Evolutionary conservation across 2,113 vertebrate species (phyloP).

Genomic region (Prolemur simus): DNA sequence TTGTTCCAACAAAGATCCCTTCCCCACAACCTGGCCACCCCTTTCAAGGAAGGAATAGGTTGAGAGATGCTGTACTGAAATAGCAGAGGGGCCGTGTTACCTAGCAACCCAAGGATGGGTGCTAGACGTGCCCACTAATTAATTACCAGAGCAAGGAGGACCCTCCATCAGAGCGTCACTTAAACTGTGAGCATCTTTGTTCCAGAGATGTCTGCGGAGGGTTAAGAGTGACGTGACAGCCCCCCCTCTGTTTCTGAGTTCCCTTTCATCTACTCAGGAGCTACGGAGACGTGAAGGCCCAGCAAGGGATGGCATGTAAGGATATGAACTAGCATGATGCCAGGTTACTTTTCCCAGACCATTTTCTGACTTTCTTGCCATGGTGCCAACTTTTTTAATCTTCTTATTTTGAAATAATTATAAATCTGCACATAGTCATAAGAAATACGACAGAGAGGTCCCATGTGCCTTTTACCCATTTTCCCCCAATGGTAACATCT

Average conservation of each 20-base stretch:
- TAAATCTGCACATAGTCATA: background rate
- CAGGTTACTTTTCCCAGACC: background rate
- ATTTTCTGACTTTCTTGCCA: background rate
- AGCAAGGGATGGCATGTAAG: background rate
- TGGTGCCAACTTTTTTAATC: background rate
- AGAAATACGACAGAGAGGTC: background rate
- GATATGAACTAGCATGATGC: background rate
- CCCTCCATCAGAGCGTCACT: background rate
- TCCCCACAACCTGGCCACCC: constrained; percentile 25
- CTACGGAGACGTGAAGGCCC: background rate
- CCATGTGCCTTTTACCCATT: background rate
- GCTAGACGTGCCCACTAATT: background rate
- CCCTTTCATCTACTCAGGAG: background rate
- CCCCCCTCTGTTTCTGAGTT: background rate
- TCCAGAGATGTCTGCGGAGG: background rate
- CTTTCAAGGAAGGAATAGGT: constrained; percentile 30
- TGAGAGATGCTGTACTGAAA: background rate
- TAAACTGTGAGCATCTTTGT: background rate
- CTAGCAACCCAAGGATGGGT: background rate
- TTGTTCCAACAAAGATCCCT: constrained; percentile 26
- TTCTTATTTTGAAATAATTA: background rate
- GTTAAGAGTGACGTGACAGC: background rate
- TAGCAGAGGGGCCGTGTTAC: constrained; percentile 9
- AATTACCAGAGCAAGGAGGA: background rate
- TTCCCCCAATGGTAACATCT: background rate